A percentile compares a stretch with the other conserved stretches of the same genome.
phyloP scores from a whole-genome alignment of 1,140 invertebrate genomes.

The Ctenoplectra terminalis region DNA sequence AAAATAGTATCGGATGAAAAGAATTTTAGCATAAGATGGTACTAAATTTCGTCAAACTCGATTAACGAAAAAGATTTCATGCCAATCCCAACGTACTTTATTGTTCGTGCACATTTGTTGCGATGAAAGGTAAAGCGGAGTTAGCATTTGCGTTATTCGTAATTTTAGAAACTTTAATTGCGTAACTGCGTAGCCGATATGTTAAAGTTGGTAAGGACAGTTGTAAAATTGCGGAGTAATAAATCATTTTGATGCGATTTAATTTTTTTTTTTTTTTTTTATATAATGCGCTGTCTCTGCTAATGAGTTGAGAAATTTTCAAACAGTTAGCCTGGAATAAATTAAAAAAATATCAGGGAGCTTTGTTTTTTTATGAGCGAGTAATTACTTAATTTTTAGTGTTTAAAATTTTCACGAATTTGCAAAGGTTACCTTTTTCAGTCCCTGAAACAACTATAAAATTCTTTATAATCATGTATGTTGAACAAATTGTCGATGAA shows the following conservation, averaged over 20 bases:
- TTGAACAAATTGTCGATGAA: too few species aligned
- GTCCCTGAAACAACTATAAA: too few species aligned
- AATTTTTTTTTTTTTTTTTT: not conserved
- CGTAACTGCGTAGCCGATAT: not conserved
- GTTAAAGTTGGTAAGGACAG: not conserved
- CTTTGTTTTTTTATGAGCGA: not conserved
- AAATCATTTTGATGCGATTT: not conserved
- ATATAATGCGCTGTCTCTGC: not conserved
- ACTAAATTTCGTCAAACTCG: not conserved
- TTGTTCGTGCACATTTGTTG: not conserved
- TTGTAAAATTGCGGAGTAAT: not conserved
- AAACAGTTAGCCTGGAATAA: not conserved
- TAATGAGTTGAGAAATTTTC: not conserved
- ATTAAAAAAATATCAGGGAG: not conserved
- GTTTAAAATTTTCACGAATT: not conserved
- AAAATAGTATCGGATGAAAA: not conserved
- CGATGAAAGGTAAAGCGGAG: too few species aligned
- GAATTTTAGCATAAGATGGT: not conserved
- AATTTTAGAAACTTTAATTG: constrained; percentile 21
- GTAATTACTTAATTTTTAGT: not conserved
- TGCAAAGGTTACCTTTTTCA: too few species aligned
- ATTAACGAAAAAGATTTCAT: not conserved
- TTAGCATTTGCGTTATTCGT: too few species aligned
- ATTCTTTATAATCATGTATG: too few species aligned
- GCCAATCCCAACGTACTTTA: too few species aligned